Conservation (phyloP, 1,140 invertebrate genomes). For the Cryptotermes secundus region DNA sequence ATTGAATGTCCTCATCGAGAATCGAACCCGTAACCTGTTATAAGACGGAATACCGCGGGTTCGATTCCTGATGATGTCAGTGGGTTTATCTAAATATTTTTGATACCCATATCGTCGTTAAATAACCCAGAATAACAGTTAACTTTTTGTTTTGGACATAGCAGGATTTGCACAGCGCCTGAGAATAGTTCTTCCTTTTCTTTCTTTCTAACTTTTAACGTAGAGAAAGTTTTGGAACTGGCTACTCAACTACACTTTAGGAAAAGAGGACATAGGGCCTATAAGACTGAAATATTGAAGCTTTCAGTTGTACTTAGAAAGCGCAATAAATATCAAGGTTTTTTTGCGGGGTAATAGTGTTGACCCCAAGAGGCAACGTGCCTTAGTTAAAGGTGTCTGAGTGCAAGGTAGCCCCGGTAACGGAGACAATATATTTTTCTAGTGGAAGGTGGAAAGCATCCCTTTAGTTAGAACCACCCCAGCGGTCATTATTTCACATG, state of each 20-base stretch:
- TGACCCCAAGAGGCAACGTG: background rate
- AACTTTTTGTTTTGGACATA: no score
- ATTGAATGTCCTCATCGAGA: no score
- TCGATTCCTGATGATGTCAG: no score
- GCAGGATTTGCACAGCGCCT: no score
- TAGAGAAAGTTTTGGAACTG: background rate
- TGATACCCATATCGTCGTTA: no score
- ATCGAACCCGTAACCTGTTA: no score
- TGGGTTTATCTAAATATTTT: no score
- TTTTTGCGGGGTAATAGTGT: background rate
- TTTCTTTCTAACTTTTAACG: no score
- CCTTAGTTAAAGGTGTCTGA: constrained; percentile 3
- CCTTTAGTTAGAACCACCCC: constrained; percentile 4
- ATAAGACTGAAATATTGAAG: background rate
- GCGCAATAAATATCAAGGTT: background rate
- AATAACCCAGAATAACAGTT: no score
- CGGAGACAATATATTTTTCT: background rate
- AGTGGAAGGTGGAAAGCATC: background rate
- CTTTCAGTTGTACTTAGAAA: constrained; percentile 12
- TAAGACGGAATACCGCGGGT: no score
- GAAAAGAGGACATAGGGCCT: background rate
- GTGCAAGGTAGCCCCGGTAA: background rate
- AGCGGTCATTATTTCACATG: constrained; percentile 12
- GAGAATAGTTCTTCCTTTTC: no score
- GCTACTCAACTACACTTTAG: background rate